Evolutionary conservation across 2,888 invertebrate species (phyloP).

Genomic region (Thysanoteuthis rhombus): DNA sequence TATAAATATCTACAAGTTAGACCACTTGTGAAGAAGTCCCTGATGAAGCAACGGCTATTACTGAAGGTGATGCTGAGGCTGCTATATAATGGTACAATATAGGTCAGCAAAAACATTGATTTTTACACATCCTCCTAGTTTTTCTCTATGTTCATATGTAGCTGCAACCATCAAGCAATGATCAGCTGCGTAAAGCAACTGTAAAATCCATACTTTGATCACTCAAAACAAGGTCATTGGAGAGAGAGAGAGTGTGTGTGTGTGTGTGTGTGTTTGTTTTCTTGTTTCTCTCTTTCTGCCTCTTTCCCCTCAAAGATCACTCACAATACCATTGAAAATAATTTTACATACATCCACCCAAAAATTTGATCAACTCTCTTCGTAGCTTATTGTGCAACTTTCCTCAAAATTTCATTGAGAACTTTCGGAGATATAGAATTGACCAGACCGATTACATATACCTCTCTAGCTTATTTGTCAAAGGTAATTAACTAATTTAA

Average conservation of each 20-base stretch:
- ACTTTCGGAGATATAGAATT: too few species aligned
- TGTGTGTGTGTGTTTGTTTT: neutral
- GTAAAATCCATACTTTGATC: conserved; percentile 12
- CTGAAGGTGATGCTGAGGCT: neutral
- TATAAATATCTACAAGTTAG: neutral
- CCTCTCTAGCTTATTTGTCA: too few species aligned
- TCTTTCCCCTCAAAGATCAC: too few species aligned
- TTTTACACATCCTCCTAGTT: neutral
- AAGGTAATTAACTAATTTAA: too few species aligned
- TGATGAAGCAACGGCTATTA: neutral
- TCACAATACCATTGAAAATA: too few species aligned
- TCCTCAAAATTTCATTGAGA: too few species aligned
- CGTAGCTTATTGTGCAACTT: too few species aligned
- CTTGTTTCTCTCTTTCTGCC: neutral
- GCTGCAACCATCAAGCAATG: neutral
- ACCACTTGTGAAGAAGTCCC: neutral
- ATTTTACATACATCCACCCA: too few species aligned
- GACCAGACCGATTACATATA: too few species aligned
- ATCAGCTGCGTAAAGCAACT: neutral
- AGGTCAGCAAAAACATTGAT: neutral
- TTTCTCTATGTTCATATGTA: neutral
- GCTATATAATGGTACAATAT: neutral
- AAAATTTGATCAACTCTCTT: too few species aligned
- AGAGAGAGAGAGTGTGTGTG: neutral
- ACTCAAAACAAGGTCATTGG: neutral